Conservation (phyloP, 2,888 invertebrate genomes). For the Phragmatobia fuliginosa region DNA sequence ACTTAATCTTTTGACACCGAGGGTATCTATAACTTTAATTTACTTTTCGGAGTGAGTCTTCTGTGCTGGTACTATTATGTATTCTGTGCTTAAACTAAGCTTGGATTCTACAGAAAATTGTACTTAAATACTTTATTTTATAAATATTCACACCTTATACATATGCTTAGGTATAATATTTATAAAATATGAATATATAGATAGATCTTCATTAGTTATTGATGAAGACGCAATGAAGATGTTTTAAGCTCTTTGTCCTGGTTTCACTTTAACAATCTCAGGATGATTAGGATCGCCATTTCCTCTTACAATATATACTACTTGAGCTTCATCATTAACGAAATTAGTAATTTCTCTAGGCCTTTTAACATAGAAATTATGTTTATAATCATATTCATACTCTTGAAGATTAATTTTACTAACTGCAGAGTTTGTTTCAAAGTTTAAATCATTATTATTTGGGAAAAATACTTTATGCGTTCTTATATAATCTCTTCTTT, state of each 20-base stretch:
- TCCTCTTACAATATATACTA: constrained; percentile 80
- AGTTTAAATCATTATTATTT: constrained; percentile 21
- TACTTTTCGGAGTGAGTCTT: too few species aligned
- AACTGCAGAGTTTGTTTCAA: constrained; percentile 28
- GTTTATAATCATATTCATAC: constrained; percentile 55
- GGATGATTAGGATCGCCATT: constrained; percentile 81
- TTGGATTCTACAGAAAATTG: too few species aligned
- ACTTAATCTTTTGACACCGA: too few species aligned
- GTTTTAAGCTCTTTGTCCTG: constrained; percentile 59
- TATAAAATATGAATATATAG: too few species aligned
- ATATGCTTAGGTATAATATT: too few species aligned
- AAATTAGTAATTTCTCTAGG: constrained; percentile 18
- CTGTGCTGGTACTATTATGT: too few species aligned
- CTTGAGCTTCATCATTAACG: constrained; percentile 54
- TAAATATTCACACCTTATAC: too few species aligned
- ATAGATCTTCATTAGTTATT: neutral
- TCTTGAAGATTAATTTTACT: constrained; percentile 42
- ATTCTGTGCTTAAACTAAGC: too few species aligned
- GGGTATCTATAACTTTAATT: too few species aligned
- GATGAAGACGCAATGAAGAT: too few species aligned
- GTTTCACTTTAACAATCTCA: constrained; percentile 74
- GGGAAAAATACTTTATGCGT: constrained; percentile 53
- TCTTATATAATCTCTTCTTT: constrained; percentile 38
- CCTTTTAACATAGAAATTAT: constrained; percentile 56
- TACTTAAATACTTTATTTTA: too few species aligned